Evolutionary conservation across 2,888 invertebrate species (phyloP), one percentile per base, ranked within the genome.

Genomic region (Catocala sponsa): DNA sequence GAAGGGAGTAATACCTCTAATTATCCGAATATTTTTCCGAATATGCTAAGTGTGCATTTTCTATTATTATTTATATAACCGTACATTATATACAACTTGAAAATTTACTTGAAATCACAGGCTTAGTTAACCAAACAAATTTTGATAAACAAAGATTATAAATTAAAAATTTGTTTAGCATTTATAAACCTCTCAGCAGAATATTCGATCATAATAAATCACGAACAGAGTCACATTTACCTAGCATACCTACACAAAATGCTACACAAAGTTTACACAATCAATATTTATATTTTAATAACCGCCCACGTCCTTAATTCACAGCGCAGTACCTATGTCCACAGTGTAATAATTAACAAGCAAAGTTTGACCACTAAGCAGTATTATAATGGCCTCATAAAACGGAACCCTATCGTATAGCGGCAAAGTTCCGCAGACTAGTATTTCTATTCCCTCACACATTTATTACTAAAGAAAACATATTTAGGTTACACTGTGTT

Each of bases 331-430:
- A 56, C 72, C 65, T 65, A 58, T 67, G 55, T 68, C 61, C 55
- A 73, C 66, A 65, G 7, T n/a, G 44, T 59, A 65, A 68, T 68
- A 69, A 65, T 67, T 65, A 65, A 69, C 56, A 57, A 56, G 41
- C 57, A 50, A 66, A 58, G 15, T 63, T 59, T 42, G 47, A 38
- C 48, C 43, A 55, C 54, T 41, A 12, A 44, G 52, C 47, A 55
- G 42, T 51, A 35, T 58, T 25, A 33, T 32, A 62, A 52, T 35
- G n/a, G n/a, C 10, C n/a, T 44, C 50, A 51, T 12, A 38, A 49
- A 12, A 44, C 38, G 35, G 41, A 57, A 54, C 33, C 42, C 10
- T 12, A 42, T 32, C 42, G 25, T 43, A 50, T 10, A 15, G 46
- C 46, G 7, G 15, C 15, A 54, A 59, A 54, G 38, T 54, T 46